Conservation (phyloP, 2,888 invertebrate species). For the Drosophila anomalata region DNA sequence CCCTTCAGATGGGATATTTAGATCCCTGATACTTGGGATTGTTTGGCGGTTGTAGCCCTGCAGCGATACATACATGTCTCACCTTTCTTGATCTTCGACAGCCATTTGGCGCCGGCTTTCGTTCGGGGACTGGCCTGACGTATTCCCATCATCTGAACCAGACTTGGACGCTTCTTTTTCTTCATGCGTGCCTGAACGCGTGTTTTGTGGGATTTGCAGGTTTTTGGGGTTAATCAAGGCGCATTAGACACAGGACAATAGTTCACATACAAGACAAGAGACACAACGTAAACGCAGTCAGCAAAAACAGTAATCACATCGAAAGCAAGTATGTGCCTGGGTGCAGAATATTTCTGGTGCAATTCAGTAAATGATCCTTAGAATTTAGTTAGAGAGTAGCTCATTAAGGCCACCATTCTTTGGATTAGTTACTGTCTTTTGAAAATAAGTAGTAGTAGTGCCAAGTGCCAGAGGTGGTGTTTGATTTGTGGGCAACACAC, state of each 20-base stretch:
- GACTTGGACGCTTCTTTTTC: constrained; percentile 91
- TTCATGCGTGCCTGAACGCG: constrained; percentile 86
- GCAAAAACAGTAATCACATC: constrained; percentile 48
- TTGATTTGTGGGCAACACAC: constrained; percentile 61
- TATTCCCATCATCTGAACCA: constrained; percentile 92
- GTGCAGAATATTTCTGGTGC: constrained; percentile 11
- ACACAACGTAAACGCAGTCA: constrained; percentile 60
- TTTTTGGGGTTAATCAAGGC: constrained; percentile 44
- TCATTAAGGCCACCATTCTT: neutral
- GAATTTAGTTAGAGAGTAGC: neutral
- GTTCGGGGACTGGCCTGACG: constrained; percentile 92
- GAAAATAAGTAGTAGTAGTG: neutral
- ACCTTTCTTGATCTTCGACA: constrained; percentile 93
- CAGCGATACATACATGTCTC: constrained; percentile 86
- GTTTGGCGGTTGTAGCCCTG: constrained; percentile 33
- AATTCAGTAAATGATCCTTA: constrained; percentile 1
- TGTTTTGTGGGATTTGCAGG: constrained; percentile 34
- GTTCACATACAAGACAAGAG: constrained; percentile 69
- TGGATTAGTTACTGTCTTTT: neutral
- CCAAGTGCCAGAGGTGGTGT: constrained; percentile 21
- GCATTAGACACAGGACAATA: constrained; percentile 65
- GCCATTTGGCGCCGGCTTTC: constrained; percentile 94
- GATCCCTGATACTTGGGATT: constrained; percentile 9
- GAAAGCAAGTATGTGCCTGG: constrained; percentile 35
- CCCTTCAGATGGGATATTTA: constrained; percentile 40